phyloP scores from a whole-genome alignment of 2,888 invertebrate genomes.

The Dione juno region DNA sequence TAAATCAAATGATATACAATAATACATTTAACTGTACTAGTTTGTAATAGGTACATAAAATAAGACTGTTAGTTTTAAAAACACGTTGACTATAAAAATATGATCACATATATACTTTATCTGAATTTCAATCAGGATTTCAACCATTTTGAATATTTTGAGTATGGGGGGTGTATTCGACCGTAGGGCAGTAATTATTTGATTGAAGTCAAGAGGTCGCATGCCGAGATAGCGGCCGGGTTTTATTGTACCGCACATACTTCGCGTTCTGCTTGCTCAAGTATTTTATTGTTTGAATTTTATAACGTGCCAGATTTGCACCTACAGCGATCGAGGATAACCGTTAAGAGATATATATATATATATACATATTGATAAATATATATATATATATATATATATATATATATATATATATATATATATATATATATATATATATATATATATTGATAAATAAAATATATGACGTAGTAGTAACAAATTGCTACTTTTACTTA shows the following conservation, averaged over 20 bases:
- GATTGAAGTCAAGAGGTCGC: slow-evolving; percentile 82
- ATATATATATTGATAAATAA: slow-evolving; percentile 22
- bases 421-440: slow-evolving; percentile 47
- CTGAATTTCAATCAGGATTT: slow-evolving; percentile 63
- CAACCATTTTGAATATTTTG: slow-evolving; percentile 81
- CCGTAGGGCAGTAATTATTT: slow-evolving; percentile 83
- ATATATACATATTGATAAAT: slow-evolving; percentile 32
- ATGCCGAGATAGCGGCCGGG: slow-evolving; percentile 74
- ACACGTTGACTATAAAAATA: background rate
- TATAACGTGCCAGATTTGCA: slow-evolving; percentile 69
- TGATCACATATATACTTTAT: slow-evolving; percentile 58
- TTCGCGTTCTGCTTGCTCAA: slow-evolving; percentile 58
- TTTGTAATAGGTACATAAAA: background rate
- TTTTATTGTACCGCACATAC: slow-evolving; percentile 67
- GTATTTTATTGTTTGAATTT: slow-evolving; percentile 67
- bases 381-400: slow-evolving; percentile 47
- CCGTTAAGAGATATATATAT: slow-evolving; percentile 55
- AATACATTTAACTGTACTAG: background rate
- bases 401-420: slow-evolving; percentile 47
- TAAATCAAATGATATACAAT: background rate
- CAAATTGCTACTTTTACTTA: background rate
- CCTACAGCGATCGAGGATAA: slow-evolving; percentile 76
- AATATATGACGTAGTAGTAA: background rate
- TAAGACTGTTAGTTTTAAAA: background rate
- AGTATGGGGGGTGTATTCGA: slow-evolving; percentile 73